Conservation (phyloP, 2,797 vertebrate species). For the Dermochelys coriacea region DNA sequence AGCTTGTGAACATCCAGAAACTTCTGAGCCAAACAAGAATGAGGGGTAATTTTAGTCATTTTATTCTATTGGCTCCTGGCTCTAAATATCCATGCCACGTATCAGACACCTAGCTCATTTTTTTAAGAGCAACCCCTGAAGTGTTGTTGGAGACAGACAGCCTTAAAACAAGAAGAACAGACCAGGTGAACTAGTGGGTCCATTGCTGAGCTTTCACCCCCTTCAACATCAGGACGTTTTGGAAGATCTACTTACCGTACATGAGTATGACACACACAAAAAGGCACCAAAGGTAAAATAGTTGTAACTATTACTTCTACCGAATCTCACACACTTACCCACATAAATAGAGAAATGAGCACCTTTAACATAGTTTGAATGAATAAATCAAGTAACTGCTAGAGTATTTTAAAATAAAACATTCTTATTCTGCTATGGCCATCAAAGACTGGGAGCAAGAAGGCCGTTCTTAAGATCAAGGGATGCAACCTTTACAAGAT, state of each 20-base stretch:
- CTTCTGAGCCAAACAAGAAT: not conserved
- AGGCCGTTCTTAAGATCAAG: not conserved
- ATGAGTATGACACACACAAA: not conserved
- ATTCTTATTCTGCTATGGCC: not conserved
- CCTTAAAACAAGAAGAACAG: slow-evolving; percentile 2
- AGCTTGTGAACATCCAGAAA: not conserved
- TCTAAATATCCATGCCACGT: rapidly evolving
- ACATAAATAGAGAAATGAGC: not conserved
- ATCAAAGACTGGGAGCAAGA: not conserved
- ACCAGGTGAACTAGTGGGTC: not conserved
- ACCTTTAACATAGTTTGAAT: not conserved
- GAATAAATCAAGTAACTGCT: not conserved
- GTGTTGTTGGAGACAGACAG: not conserved
- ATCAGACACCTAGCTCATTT: not conserved
- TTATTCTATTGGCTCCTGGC: not conserved
- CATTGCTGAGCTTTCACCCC: not conserved
- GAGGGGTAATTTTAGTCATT: not conserved
- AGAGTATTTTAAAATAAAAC: not conserved
- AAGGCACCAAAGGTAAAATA: not conserved
- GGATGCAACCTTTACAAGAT: not conserved
- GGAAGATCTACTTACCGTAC: not conserved
- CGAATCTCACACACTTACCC: not conserved
- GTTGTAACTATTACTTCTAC: not conserved
- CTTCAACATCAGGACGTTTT: not conserved
- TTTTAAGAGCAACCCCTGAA: not conserved